These are phyloP conservation scores for Euplexia lucipara DNA, from an alignment of 2,888 invertebrate genomes.

Conservation along the genomic window DNA sequence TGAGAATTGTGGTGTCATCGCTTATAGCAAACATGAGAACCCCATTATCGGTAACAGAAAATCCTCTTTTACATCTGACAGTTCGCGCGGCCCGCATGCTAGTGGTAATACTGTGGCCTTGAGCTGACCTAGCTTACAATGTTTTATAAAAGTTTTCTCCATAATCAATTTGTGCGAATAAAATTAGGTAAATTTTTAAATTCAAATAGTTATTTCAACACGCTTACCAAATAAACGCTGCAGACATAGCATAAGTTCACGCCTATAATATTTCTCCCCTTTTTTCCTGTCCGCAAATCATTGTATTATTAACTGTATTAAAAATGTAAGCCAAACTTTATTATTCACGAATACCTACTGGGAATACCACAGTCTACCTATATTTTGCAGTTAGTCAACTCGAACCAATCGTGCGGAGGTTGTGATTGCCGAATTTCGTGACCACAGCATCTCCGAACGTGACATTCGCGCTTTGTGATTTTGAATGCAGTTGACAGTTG, in stretches of 20 bases:
- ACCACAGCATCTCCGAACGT: constrained; percentile 2
- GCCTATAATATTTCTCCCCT: neutral
- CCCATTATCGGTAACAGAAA: constrained; percentile 51
- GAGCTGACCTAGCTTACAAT: no score
- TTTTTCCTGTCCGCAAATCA: neutral
- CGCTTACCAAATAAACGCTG: neutral
- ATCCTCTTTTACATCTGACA: constrained; percentile 40
- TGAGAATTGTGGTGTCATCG: constrained; percentile 50
- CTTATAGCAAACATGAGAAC: constrained; percentile 46
- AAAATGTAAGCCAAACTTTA: constrained; percentile 15
- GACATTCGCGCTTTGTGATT: constrained; percentile 22
- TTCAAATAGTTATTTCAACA: neutral
- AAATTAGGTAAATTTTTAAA: neutral
- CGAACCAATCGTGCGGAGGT: neutral
- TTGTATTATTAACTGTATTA: constrained; percentile 16
- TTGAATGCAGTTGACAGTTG: constrained; percentile 21
- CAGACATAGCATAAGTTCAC: neutral
- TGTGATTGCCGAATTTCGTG: constrained; percentile 7
- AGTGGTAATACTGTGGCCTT: no score
- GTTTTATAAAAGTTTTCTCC: constrained; percentile 1
- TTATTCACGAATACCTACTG: neutral
- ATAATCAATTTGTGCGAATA: neutral
- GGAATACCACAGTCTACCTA: neutral
- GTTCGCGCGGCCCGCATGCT: constrained; percentile 24
- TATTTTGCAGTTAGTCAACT: constrained; percentile 12